phyloP scores from a whole-genome alignment of 2,888 invertebrate genomes.

The Anagyrus pseudococci region DNA sequence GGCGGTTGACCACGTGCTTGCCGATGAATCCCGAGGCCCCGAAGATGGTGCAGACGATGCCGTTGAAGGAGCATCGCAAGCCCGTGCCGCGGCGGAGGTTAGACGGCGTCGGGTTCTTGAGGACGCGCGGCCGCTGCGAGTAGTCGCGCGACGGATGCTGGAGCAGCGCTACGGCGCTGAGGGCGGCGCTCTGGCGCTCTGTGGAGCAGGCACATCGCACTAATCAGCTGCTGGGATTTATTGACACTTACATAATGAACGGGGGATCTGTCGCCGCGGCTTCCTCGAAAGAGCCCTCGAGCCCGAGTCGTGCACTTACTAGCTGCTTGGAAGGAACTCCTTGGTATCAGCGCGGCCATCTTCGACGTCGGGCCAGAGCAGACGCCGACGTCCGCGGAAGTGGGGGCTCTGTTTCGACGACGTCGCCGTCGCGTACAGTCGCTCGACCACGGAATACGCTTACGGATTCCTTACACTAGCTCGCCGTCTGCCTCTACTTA shows the following conservation, averaged over 20 bases:
- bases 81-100: constrained; percentile 84
- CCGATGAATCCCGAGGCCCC: constrained; percentile 92
- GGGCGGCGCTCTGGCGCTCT: constrained; percentile 45
- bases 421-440: too few relatives aligned
- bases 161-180: constrained; percentile 24
- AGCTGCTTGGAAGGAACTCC: constrained; percentile 41
- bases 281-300: neutral
- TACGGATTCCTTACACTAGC: too few relatives aligned
- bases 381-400: constrained; percentile 24
- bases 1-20: constrained; percentile 82
- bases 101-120: constrained; percentile 60
- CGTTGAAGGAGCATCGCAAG: constrained; percentile 95
- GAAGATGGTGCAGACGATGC: constrained; percentile 97
- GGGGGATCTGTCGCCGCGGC: neutral
- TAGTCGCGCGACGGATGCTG: constrained; percentile 44
- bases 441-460: too few relatives aligned
- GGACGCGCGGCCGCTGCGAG: constrained; percentile 45
- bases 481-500: too few relatives aligned
- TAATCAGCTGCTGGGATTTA: neutral
- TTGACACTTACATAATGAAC: constrained; percentile 40
- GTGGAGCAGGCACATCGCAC: constrained; percentile 3
- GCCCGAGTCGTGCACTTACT: constrained; percentile 49
- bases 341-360: constrained; percentile 51
- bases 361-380: constrained; percentile 38
- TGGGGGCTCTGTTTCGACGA: too few relatives aligned